Conservation (phyloP, 2,888 invertebrate species). For the Athrips mouffetella region DNA sequence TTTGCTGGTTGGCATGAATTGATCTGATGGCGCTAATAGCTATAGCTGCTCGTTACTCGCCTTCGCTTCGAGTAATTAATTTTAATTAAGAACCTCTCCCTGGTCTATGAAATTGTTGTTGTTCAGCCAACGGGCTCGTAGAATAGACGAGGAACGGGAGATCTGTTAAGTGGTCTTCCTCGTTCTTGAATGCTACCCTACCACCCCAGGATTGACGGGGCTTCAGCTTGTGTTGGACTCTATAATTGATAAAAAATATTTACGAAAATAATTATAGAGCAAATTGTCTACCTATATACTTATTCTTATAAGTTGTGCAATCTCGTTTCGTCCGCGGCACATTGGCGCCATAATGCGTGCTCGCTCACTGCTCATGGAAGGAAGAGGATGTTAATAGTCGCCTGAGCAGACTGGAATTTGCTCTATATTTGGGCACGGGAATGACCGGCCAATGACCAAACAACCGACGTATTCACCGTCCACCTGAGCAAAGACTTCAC, state of each 20-base stretch:
- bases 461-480: neutral
- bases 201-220: too few relatives aligned
- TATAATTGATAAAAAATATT: too few relatives aligned
- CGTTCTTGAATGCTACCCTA: too few relatives aligned
- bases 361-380: constrained; percentile 6
- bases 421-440: constrained; percentile 46
- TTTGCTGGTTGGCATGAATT: too few relatives aligned
- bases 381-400: constrained; percentile 28
- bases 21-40: neutral
- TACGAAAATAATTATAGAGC: too few relatives aligned
- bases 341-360: constrained; percentile 7
- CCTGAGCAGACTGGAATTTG: constrained; percentile 38
- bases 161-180: too few relatives aligned
- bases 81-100: constrained; percentile 45
- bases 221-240: too few relatives aligned
- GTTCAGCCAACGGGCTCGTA: neutral
- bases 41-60: constrained; percentile 5
- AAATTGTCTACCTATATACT: too few relatives aligned
- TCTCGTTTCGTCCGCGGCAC: neutral
- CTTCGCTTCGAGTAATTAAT: constrained; percentile 35
- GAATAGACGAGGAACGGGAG: too few relatives aligned
- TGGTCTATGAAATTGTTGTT: constrained; percentile 2
- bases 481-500: constrained; percentile 1
- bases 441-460: constrained; percentile 18
- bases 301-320: too few relatives aligned